Percentiles rank a stretch among this genome's conserved stretches.
phyloP scores from a whole-genome alignment of 2,888 invertebrate species.

The Drosophila mayaguana region DNA sequence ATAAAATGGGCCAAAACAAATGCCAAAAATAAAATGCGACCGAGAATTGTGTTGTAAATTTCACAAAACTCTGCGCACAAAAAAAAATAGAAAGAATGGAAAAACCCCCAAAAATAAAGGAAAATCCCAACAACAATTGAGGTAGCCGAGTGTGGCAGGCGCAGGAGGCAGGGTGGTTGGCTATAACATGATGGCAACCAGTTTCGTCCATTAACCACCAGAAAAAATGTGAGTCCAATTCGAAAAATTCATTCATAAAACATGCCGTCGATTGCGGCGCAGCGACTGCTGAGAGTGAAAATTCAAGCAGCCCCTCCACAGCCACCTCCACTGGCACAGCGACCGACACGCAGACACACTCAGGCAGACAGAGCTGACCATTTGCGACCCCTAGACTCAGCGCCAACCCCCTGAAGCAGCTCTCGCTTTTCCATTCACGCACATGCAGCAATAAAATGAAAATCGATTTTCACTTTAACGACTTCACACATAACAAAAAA shows the following conservation, averaged over 20 bases:
- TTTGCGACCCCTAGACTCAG: slow-evolving; percentile 29
- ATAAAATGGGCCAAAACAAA: slow-evolving; percentile 28
- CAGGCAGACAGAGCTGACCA: slow-evolving; percentile 28
- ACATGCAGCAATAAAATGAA: slow-evolving; percentile 73
- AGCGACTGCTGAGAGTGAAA: slow-evolving; percentile 52
- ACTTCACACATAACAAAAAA: slow-evolving; percentile 71
- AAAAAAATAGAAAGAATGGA: slow-evolving; percentile 11
- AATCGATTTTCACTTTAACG: slow-evolving; percentile 82
- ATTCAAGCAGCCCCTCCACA: slow-evolving; percentile 19
- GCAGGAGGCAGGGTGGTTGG: slow-evolving; percentile 1
- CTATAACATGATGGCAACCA: slow-evolving; percentile 34
- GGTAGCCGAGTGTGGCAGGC: slow-evolving; percentile 8
- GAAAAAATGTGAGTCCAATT: slow-evolving; percentile 74
- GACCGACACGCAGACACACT: not conserved
- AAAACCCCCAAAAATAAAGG: not conserved
- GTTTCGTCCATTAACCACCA: slow-evolving; percentile 66
- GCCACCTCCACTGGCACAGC: not conserved
- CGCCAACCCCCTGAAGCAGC: slow-evolving; percentile 14
- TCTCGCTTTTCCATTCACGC: slow-evolving; percentile 44
- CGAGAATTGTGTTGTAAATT: slow-evolving; percentile 49
- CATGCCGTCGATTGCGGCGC: slow-evolving; percentile 71
- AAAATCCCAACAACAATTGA: slow-evolving; percentile 30
- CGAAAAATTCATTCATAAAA: slow-evolving; percentile 80
- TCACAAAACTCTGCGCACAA: slow-evolving; percentile 24
- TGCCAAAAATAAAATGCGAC: slow-evolving; percentile 30